Evolutionary conservation across 2,797 vertebrate species (phyloP).

Genomic region (Paguma larvata): DNA sequence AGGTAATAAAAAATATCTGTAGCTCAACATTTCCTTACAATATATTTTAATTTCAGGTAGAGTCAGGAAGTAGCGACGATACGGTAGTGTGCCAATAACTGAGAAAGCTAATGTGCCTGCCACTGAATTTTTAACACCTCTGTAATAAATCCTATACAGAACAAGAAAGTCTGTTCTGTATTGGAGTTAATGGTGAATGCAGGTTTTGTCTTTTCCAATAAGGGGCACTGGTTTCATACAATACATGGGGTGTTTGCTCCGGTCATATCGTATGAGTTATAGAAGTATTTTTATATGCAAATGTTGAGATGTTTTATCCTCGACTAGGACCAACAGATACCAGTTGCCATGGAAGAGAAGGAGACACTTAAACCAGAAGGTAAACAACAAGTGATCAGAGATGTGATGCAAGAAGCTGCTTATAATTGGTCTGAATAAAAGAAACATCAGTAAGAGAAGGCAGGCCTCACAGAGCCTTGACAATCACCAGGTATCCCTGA

Average conservation of each 20-base stretch:
- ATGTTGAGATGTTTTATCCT: not conserved
- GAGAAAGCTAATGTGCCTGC: not conserved
- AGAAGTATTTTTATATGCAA: not conserved
- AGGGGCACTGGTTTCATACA: not conserved
- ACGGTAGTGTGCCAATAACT: not conserved
- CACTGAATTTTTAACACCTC: not conserved
- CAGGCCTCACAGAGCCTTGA: not conserved
- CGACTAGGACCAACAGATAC: not conserved
- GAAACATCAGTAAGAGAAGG: not conserved
- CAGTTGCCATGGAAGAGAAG: not conserved
- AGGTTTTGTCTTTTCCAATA: not conserved
- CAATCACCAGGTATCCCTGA: not conserved
- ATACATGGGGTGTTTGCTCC: not conserved
- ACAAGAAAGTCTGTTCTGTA: not conserved
- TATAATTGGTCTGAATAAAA: not conserved
- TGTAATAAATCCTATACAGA: not conserved
- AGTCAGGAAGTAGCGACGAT: not conserved
- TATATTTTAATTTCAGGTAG: conserved; percentile 22
- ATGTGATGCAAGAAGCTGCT: not conserved
- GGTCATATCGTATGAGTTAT: not conserved
- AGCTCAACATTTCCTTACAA: not conserved
- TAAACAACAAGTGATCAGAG: not conserved
- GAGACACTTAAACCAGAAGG: not conserved
- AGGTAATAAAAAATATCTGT: not conserved
- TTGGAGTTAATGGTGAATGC: not conserved